Evolutionary conservation across 2,888 invertebrate species (phyloP).

Genomic region (Oxyscelio sp.): DNA sequence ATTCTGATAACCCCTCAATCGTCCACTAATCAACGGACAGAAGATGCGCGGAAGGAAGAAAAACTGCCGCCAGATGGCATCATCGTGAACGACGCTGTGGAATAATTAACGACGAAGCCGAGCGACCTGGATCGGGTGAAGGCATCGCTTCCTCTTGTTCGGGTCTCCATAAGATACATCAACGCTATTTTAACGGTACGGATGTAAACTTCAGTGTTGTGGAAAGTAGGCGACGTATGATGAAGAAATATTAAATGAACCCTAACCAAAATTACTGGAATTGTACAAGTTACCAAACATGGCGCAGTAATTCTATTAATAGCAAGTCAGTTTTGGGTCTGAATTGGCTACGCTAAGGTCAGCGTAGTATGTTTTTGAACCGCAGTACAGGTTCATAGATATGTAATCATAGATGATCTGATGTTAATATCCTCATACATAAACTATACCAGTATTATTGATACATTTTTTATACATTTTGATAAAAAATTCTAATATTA

Average conservation of each 20-base stretch:
- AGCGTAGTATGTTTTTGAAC: too few relatives aligned
- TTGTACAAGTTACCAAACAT: too few relatives aligned
- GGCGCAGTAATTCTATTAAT: too few relatives aligned
- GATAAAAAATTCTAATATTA: too few relatives aligned
- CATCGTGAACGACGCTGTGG: slow-evolving; percentile 81
- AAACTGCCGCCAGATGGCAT: slow-evolving; percentile 78
- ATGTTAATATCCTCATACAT: too few relatives aligned
- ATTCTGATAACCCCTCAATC: slow-evolving; percentile 88
- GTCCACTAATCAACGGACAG: slow-evolving; percentile 80
- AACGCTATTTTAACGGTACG: slow-evolving; percentile 81
- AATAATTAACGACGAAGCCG: slow-evolving; percentile 85
- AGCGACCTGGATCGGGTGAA: slow-evolving; percentile 83
- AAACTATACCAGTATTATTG: too few relatives aligned
- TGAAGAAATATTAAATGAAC: slow-evolving; percentile 47
- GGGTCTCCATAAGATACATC: slow-evolving; percentile 68
- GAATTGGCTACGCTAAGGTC: too few relatives aligned
- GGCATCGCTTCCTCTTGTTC: slow-evolving; percentile 80
- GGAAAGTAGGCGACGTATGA: slow-evolving; percentile 44
- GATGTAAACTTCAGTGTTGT: slow-evolving; percentile 55
- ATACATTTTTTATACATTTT: too few relatives aligned
- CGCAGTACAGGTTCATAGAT: too few relatives aligned
- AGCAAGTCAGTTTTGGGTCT: too few relatives aligned
- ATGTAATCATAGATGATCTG: too few relatives aligned
- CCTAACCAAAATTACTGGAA: too few relatives aligned
- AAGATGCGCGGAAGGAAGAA: slow-evolving; percentile 76